Percentiles rank a stretch among this genome's conserved stretches.
Conservation (phyloP, 2,797 vertebrate genomes). For the Parauchenoglanis ngamensis region DNA sequence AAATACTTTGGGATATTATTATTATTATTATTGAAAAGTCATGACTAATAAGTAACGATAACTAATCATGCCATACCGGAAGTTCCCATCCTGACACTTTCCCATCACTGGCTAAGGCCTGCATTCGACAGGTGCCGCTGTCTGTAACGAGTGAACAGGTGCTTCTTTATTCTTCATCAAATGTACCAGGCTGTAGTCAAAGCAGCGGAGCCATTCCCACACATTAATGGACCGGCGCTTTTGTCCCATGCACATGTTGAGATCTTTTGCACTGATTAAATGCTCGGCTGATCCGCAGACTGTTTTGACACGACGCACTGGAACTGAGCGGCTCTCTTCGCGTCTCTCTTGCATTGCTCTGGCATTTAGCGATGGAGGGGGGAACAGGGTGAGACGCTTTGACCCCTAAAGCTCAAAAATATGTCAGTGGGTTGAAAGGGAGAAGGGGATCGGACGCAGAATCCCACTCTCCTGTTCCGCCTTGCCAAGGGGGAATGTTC, state of each 20-base stretch:
- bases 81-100: slow-evolving; percentile 24
- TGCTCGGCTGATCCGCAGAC: slow-evolving; percentile 48
- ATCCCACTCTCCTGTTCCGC: slow-evolving; percentile 35
- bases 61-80: neutral
- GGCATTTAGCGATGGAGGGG: slow-evolving; percentile 11
- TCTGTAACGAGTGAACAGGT: slow-evolving; percentile 76
- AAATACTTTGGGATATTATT: neutral
- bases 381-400: slow-evolving; percentile 34
- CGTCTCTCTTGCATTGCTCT: slow-evolving; percentile 38
- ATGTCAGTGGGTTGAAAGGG: slow-evolving; percentile 43
- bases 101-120: slow-evolving; percentile 30
- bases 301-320: slow-evolving; percentile 50
- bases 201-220: slow-evolving; percentile 54
- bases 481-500: slow-evolving; percentile 47
- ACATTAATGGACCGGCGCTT: slow-evolving; percentile 60
- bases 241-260: slow-evolving; percentile 57
- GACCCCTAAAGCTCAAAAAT: slow-evolving; percentile 53
- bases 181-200: slow-evolving; percentile 51
- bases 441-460: slow-evolving; percentile 30
- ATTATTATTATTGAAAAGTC: neutral
- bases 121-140: slow-evolving; percentile 70
- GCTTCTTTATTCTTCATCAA: slow-evolving; percentile 70
- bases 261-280: slow-evolving; percentile 58
- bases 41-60: neutral
- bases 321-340: slow-evolving; percentile 38